phyloP scores from a whole-genome alignment of 2,888 invertebrate species.

The Rhagonycha fulva region DNA sequence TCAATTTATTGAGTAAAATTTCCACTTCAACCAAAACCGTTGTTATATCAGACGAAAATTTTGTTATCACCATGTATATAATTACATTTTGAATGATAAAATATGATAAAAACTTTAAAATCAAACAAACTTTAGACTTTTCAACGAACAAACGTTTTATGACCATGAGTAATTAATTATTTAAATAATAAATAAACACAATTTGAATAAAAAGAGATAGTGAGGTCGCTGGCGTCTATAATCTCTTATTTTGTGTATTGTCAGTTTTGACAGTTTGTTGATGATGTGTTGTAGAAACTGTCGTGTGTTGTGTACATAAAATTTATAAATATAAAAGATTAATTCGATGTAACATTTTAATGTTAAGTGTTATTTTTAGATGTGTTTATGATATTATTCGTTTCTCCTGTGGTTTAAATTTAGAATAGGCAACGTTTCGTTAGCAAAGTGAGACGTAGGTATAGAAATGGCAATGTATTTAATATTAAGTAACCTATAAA shows the following conservation, averaged over 20 bases:
- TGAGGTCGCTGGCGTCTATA: background rate
- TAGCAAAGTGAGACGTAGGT: slow-evolving; percentile 5
- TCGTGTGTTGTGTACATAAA: background rate
- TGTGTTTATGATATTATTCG: slow-evolving; percentile 3
- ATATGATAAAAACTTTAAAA: background rate
- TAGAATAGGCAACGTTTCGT: background rate
- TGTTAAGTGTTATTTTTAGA: slow-evolving; percentile 23
- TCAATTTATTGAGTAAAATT: too few species aligned
- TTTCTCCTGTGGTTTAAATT: background rate
- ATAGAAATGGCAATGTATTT: background rate
- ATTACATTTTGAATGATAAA: background rate
- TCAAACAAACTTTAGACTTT: background rate
- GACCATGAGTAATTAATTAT: background rate
- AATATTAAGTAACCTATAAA: slow-evolving; percentile 12
- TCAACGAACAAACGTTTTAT: background rate
- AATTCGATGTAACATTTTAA: background rate
- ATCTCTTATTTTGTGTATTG: background rate
- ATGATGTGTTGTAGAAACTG: background rate
- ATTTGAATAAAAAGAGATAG: background rate
- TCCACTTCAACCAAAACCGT: too few species aligned
- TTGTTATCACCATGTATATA: background rate
- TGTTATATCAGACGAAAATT: background rate
- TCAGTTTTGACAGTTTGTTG: background rate
- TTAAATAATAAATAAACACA: background rate
- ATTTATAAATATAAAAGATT: background rate